These are phyloP conservation scores for Diglossa cyanea DNA, from an alignment of 2,797 vertebrate genomes.

Conservation along the genomic window DNA sequence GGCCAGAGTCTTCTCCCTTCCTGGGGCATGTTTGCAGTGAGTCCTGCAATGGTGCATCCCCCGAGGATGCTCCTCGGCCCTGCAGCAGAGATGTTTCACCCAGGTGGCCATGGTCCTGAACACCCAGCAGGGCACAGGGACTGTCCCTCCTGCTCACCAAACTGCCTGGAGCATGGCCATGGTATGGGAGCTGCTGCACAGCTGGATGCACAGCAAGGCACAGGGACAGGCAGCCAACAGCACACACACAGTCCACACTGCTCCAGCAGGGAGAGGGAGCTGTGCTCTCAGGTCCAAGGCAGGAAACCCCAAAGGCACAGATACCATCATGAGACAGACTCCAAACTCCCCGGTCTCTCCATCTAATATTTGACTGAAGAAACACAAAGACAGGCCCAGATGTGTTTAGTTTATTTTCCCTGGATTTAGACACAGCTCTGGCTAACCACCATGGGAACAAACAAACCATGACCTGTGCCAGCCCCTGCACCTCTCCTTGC, in stretches of 20 bases:
- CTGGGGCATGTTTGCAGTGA: background rate
- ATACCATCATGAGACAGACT: background rate
- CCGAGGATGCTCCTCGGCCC: background rate
- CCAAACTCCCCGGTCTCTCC: fast-evolving
- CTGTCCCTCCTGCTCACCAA: background rate
- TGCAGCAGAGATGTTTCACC: background rate
- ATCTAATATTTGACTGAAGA: background rate
- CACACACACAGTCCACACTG: fast-evolving
- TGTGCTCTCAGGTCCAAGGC: background rate
- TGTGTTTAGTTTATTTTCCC: slow-evolving; percentile 47
- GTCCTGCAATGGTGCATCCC: background rate
- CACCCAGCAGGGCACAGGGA: background rate
- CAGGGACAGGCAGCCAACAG: background rate
- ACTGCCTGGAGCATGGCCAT: background rate
- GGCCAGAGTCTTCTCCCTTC: background rate
- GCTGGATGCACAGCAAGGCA: background rate
- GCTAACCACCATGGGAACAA: background rate
- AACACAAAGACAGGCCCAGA: background rate
- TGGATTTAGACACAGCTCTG: slow-evolving; percentile 34
- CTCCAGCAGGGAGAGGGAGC: fast-evolving
- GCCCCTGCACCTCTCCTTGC: fast-evolving
- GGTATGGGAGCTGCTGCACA: fast-evolving
- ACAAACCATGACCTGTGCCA: background rate
- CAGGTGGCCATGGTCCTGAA: fast-evolving
- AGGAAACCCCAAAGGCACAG: background rate